Conservation (phyloP, 2,113 vertebrate species). For the Rhineura floridana region DNA sequence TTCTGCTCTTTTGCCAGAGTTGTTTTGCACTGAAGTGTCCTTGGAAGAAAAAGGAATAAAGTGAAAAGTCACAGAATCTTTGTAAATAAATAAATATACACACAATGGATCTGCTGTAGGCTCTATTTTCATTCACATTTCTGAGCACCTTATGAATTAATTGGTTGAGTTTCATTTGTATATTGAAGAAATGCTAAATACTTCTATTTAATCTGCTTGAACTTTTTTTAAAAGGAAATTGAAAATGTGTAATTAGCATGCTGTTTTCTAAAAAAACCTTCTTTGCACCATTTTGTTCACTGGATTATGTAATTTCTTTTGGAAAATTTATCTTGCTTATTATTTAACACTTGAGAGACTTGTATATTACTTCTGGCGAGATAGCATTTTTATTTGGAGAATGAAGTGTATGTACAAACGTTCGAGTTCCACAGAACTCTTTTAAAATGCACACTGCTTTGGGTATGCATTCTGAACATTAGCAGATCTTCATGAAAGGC, state of each 20-base stretch:
- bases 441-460: neutral
- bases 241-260: slow-evolving; percentile 68
- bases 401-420: neutral
- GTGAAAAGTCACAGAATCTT: neutral
- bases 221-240: slow-evolving; percentile 48
- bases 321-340: slow-evolving; percentile 49
- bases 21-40: neutral
- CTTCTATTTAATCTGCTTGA: slow-evolving; percentile 58
- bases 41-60: slow-evolving; percentile 9
- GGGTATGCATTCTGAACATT: neutral
- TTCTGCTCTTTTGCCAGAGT: neutral
- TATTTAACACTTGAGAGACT: slow-evolving; percentile 35
- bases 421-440: accelerated
- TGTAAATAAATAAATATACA: slow-evolving; percentile 40
- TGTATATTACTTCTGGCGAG: slow-evolving; percentile 18
- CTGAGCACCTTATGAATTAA: slow-evolving; percentile 68
- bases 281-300: slow-evolving; percentile 32
- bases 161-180: slow-evolving; percentile 61
- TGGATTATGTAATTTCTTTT: neutral
- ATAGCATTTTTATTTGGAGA: neutral
- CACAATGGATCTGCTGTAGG: slow-evolving; percentile 19
- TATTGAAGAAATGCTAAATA: slow-evolving; percentile 49
- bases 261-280: slow-evolving; percentile 17
- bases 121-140: slow-evolving; percentile 52
- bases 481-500: neutral